Base-by-base conservation (phyloP, 1,140 invertebrate genomes). In the Sitobion miscanthi region DNA sequence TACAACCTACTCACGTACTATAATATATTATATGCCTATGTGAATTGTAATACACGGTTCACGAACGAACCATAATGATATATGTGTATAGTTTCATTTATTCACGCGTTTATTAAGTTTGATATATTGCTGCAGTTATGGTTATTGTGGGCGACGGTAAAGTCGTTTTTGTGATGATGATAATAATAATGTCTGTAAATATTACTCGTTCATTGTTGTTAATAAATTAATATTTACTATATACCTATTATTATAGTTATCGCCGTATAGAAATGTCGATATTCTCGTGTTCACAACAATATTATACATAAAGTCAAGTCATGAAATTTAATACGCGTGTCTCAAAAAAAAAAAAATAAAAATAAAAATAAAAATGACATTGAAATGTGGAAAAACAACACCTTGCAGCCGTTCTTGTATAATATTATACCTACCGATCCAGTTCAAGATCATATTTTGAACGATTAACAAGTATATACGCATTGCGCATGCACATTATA, bases 361-460 rank as follows among this genome's bases (percentile, higher is more conserved):
- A 69, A 69, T n/a, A n/a, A 69, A 77, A 77, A 77, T 14, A 77
- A 77, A 77, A n/a, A 77, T 77, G 62, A 77, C 62, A 77, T 77
- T 77, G 62, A 77, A 77, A 77, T 77, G 62, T 77, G 30, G 62
- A 77, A 77, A 77, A 77, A 77, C 62, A 77, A 77, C 62, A 77
- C 62, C 62, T 77, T 6, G 30, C 62, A 77, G n/a, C 62, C 11
- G 62, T 77, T 77, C 62, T 77, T n/a, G 62, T 77, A n/a, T 35
- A 77, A 77, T 69, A 62, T 69, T 57, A 57, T 57, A 77, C 30
- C 62, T n/a, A 77, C 62, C 30, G 30, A 77, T 77, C 62, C 62
- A 77, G 62, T 77, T 77, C 62, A 77, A 77, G 62, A 77, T 77
- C 62, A 77, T 35, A 77, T 77, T 77, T 30, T n/a, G n/a, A 77